A percentile compares a stretch with the other conserved stretches of the same genome.
These are phyloP conservation scores for Cacoxenus indagator DNA, from an alignment of 2,888 invertebrate genomes.

Conservation along the genomic window DNA sequence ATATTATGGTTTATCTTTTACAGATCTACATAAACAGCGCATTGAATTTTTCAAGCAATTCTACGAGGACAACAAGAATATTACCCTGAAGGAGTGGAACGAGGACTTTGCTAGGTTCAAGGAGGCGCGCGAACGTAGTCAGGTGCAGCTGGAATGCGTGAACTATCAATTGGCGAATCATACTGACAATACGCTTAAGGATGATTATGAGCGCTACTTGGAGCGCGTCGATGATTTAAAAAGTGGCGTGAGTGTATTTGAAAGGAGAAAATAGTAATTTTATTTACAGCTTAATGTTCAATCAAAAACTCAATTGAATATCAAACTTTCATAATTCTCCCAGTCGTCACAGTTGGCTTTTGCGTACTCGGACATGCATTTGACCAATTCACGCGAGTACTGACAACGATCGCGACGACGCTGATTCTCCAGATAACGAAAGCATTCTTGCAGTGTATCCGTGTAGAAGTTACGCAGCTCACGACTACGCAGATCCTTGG, in stretches of 20 bases:
- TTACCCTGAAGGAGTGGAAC: conserved; percentile 73
- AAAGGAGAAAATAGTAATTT: not conserved
- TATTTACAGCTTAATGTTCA: conserved; percentile 2
- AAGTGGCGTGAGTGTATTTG: conserved; percentile 68
- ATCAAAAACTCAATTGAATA: conserved; percentile 61
- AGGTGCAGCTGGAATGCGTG: conserved; percentile 74
- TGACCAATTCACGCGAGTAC: conserved; percentile 77
- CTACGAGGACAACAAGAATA: conserved; percentile 74
- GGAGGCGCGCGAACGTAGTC: conserved; percentile 73
- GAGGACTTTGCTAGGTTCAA: conserved; percentile 73
- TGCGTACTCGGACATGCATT: conserved; percentile 81
- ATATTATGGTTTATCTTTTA: not conserved
- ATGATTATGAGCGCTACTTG: conserved; percentile 71
- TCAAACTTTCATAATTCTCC: conserved; percentile 73
- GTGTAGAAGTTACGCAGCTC: conserved; percentile 79
- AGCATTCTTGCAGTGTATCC: conserved; percentile 81
- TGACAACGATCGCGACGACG: conserved; percentile 75
- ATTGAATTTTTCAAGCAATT: conserved; percentile 74
- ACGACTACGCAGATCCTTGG: conserved; percentile 76
- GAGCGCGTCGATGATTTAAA: conserved; percentile 73
- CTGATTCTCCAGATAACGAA: conserved; percentile 75
- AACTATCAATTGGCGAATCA: conserved; percentile 74
- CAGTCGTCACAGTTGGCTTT: conserved; percentile 82
- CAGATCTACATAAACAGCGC: conserved; percentile 74
- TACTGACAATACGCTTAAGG: conserved; percentile 61